Base-by-base conservation (phyloP, 2,888 invertebrate species). In the Trissoscelio sp. region DNA sequence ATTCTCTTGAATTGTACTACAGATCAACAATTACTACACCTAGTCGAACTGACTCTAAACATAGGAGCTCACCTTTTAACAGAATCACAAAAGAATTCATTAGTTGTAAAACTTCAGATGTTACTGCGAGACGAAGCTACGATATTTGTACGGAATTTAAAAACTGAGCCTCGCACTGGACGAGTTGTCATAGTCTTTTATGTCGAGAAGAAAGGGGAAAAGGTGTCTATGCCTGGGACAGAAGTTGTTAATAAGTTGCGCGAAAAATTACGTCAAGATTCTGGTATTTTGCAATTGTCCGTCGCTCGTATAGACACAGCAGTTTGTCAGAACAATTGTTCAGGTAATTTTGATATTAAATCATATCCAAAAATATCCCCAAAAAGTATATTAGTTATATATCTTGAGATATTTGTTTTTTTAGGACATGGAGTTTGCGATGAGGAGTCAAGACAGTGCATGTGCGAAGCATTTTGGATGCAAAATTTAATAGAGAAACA, bases 381-480 rank as follows among this genome's bases (percentile, higher is more conserved):
- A n/a, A n/a, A n/a, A n/a, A n/a, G n/a, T n/a, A n/a, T n/a, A n/a
- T n/a, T n/a, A n/a, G n/a, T n/a, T n/a, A n/a, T n/a, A n/a, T n/a
- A n/a, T n/a, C n/a, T n/a, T n/a, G n/a, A n/a, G 28, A 28, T 28
- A 55, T 53, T 53, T 28, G 16, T 44, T 14, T 46, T 24, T 18
- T 44, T 48, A 92, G 93, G 93, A 5, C 98, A 98, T 92, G 98
- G 98, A 64, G 93, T 94, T 34, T 98, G 98, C 92, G 95, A 97
- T 91, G 95, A 95, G 88, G 94, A 95, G 85, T 95, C 96, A 4
- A 94, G 98, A 86, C 93, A 94, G 69, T 98, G 98, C 89, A 93
- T 96, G 87, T 98, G 98, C 92, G 97, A 98, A 92, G 96, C 97
- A 16, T 98, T 98, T 93, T 98, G 98, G 98, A 98, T 98, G 97